Percentiles rank a stretch among this genome's conserved stretches.
Conservation (phyloP, 1,140 invertebrate species). For the Apocrypta bakeri region DNA sequence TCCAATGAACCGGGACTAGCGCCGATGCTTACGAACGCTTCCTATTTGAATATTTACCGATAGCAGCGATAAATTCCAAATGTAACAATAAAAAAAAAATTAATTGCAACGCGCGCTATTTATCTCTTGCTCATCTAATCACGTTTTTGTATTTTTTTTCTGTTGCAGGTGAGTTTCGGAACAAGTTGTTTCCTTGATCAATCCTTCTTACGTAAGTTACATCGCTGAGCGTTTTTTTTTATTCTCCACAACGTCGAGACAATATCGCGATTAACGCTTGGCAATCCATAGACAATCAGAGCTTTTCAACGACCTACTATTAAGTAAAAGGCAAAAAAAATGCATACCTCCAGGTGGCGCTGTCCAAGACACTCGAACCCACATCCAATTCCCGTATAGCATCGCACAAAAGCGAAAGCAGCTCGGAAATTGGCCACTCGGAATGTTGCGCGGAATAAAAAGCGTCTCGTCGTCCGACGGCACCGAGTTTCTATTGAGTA, state of each 20-base stretch:
- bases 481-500: background rate
- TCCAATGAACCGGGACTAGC: background rate
- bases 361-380: background rate
- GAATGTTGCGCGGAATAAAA: conserved; percentile 27
- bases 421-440: background rate
- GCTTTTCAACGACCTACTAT: no score
- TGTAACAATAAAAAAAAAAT: background rate
- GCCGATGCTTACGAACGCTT: background rate
- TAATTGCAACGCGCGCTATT: background rate
- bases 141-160: background rate
- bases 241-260: no score
- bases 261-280: no score
- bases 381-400: background rate
- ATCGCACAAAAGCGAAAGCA: background rate
- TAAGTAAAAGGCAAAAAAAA: no score
- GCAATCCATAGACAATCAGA: no score
- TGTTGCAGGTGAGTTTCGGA: conserved; percentile 21
- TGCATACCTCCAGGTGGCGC: background rate
- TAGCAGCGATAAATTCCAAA: background rate
- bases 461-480: background rate
- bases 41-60: background rate
- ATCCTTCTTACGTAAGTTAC: background rate
- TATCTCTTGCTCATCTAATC: background rate
- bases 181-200: background rate
- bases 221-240: background rate